Evolutionary conservation across 2,113 vertebrate species (phyloP).

Genomic region (Festucalex cinctus): DNA sequence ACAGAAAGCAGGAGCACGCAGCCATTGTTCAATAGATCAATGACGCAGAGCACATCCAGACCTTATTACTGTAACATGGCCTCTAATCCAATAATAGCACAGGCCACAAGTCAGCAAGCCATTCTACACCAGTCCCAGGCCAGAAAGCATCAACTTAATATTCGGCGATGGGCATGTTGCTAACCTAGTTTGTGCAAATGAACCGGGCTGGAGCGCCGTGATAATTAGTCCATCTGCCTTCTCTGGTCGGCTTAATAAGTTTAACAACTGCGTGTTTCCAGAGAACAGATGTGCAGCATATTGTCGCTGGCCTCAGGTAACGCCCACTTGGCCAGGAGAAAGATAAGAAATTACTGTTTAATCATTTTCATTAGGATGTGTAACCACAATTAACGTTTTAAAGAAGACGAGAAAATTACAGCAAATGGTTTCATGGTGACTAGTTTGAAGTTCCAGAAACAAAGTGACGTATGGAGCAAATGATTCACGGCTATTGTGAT

Average conservation of each 20-base stretch:
- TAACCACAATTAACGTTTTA: not conserved
- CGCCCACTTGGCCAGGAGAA: not conserved
- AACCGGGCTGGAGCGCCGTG: slow-evolving; percentile 4
- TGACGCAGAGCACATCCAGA: slow-evolving; percentile 42
- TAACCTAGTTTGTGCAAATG: slow-evolving; percentile 26
- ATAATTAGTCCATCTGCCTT: slow-evolving; percentile 17
- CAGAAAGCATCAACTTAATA: slow-evolving; percentile 29
- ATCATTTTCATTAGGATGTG: not conserved
- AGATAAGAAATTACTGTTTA: not conserved
- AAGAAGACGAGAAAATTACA: slow-evolving; percentile 8
- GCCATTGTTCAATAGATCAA: slow-evolving; percentile 58
- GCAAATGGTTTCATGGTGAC: slow-evolving; percentile 2
- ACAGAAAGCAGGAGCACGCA: slow-evolving; percentile 42
- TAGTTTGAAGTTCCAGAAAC: slow-evolving; percentile 9
- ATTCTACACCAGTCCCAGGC: slow-evolving; percentile 19
- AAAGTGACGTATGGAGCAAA: not conserved
- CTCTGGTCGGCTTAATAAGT: not conserved
- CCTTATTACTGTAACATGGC: slow-evolving; percentile 60
- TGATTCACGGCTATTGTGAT: slow-evolving; percentile 18
- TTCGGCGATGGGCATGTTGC: slow-evolving; percentile 18
- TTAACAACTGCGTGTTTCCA: slow-evolving; percentile 7
- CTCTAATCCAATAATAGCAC: slow-evolving; percentile 56
- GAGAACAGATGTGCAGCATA: not conserved
- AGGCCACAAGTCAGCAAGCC: slow-evolving; percentile 29
- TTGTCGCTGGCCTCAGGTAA: slow-evolving; percentile 1